Base-by-base conservation (phyloP, 2,888 invertebrate genomes). In the Xanthia icteritia region DNA sequence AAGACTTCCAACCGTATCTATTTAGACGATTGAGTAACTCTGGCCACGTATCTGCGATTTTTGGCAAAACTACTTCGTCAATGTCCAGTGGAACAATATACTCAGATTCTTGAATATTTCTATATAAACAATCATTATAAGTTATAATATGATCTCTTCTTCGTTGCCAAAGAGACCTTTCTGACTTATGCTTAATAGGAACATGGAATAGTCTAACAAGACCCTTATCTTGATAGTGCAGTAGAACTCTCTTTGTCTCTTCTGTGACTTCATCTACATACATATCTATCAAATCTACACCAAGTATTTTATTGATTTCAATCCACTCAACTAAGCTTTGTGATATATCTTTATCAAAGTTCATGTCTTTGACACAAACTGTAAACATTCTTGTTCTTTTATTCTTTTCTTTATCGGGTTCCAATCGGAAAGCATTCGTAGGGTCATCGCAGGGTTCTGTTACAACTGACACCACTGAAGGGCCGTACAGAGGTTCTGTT, bases 81-180 rank as follows among this genome's bases (percentile, higher is more conserved):
- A 98, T 96, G 91, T 98, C 98, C 86, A 98, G 93, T 17, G 98
- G 98, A 48, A 98, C 94, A 31, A 98, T 94, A 91, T 96, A 98
- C 88, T 97, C 97, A 60, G 98, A 97, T 83, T 96, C 95, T 87
- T 97, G 94, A 72, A 98, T 94, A 94, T 98, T 98, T 91, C 98
- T 97, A 92, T 98, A 98, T 79, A 98, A 97, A 91, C 98, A 98
- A 92, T 98, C 98, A 92, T 98, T 98, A 92, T 98, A 98, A 0
- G 98, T 97, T 82, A 98, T 97, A 54, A 98, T 94, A 91, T 98
- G 98, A 93, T 98, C 97, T 87, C 98, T 96, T 89, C 98, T 97
- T 61, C 95, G 91, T 91, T 98, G 98, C 97, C 98, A 98, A 56
- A 97, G 90, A 80, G 94, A 92, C 88, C 94, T 92, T 48, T 92